Percentiles rank a stretch among this genome's conserved stretches.
These are phyloP conservation scores for Caenorhabditis sp. DNA, from an alignment of 2,888 invertebrate genomes.

Conservation along the genomic window DNA sequence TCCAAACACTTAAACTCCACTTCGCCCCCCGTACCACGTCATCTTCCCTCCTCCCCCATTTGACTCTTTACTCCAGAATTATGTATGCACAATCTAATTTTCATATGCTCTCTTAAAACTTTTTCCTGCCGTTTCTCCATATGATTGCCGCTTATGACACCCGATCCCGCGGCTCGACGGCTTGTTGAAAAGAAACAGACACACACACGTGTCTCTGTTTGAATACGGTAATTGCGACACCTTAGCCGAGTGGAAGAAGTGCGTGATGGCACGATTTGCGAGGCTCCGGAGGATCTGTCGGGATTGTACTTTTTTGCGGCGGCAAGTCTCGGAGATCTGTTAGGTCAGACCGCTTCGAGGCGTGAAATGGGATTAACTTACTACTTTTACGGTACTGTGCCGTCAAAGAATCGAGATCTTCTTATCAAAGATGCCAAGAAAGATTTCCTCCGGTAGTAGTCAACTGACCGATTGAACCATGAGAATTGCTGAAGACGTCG, in stretches of 20 bases:
- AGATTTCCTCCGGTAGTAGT: too few species aligned
- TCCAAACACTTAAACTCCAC: slow-evolving; percentile 36
- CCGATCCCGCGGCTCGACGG: too few species aligned
- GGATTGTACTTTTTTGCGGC: slow-evolving; percentile 31
- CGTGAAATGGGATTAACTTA: slow-evolving; percentile 52
- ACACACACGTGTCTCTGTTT: slow-evolving; percentile 29
- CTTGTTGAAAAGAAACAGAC: background rate
- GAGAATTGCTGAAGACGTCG: slow-evolving; percentile 43
- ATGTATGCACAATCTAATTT: too few species aligned
- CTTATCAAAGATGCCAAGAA: too few species aligned
- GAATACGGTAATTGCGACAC: slow-evolving; percentile 60
- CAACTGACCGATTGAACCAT: background rate
- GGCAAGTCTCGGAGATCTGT: slow-evolving; percentile 3
- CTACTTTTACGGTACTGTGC: slow-evolving; percentile 18
- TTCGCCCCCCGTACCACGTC: background rate
- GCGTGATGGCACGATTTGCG: slow-evolving; percentile 47
- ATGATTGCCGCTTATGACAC: slow-evolving; percentile 20
- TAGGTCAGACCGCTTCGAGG: slow-evolving; percentile 18
- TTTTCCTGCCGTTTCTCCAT: too few species aligned
- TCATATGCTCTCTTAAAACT: too few species aligned
- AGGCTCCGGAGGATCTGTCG: slow-evolving; percentile 3
- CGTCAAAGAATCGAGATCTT: too few species aligned
- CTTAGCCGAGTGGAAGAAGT: slow-evolving; percentile 13
- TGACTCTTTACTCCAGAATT: too few species aligned
- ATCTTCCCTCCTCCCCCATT: background rate